Evolutionary conservation across 2,888 invertebrate genomes (phyloP).

Genomic region (Toxonevra muliebris): DNA sequence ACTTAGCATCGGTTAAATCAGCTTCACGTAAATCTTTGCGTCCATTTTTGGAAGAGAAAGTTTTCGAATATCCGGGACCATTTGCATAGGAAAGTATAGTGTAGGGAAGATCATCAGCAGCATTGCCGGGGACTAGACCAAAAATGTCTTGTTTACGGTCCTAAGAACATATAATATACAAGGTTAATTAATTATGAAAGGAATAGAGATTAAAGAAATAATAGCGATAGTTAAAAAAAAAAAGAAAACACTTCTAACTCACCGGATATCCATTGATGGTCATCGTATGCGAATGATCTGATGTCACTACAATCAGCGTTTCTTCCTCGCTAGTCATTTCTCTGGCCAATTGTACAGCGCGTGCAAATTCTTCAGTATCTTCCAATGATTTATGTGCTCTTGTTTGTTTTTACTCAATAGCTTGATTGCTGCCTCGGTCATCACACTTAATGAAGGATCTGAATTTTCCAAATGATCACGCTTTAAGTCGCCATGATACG

Average conservation of each 20-base stretch:
- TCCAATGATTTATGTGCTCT: slow-evolving; percentile 74
- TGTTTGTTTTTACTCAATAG: slow-evolving; percentile 68
- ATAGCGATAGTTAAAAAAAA: not conserved
- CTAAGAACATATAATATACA: slow-evolving; percentile 17
- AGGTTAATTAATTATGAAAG: not conserved
- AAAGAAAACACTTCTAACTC: slow-evolving; percentile 53
- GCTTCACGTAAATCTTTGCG: slow-evolving; percentile 45
- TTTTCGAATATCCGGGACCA: slow-evolving; percentile 71
- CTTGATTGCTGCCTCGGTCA: slow-evolving; percentile 73
- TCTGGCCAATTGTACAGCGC: slow-evolving; percentile 73
- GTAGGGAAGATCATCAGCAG: slow-evolving; percentile 72
- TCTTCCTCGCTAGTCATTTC: slow-evolving; percentile 71
- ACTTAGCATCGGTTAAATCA: slow-evolving; percentile 47
- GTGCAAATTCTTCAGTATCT: slow-evolving; percentile 80
- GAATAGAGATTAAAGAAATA: not conserved
- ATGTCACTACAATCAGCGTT: slow-evolving; percentile 81
- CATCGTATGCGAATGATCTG: slow-evolving; percentile 84
- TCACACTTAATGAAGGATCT: slow-evolving; percentile 73
- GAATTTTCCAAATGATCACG: slow-evolving; percentile 59
- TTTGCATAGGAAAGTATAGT: slow-evolving; percentile 79
- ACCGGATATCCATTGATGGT: slow-evolving; percentile 78
- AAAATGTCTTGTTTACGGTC: slow-evolving; percentile 68
- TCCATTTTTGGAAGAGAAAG: slow-evolving; percentile 43
- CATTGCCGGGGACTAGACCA: slow-evolving; percentile 66
- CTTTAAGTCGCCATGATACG: slow-evolving; percentile 69